Conservation (phyloP, 1,140 invertebrate genomes). For the Drosophila subpulchrella region DNA sequence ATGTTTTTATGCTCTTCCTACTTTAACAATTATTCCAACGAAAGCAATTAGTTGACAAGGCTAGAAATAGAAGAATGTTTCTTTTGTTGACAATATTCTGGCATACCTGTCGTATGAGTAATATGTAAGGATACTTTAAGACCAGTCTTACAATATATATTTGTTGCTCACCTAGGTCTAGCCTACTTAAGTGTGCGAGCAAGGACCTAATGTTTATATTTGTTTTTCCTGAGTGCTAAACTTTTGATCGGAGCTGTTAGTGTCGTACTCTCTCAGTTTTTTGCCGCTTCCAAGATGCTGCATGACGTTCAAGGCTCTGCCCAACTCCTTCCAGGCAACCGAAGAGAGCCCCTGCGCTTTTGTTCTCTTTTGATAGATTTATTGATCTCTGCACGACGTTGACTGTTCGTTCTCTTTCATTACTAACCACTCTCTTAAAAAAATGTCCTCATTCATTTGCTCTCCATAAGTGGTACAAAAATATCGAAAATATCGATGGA, state of each 20-base stretch:
- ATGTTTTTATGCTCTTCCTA: no score
- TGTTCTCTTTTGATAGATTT: conserved; percentile 7
- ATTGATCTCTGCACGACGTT: conserved; percentile 36
- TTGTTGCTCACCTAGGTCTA: no score
- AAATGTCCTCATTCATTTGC: neutral
- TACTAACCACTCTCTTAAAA: conserved; percentile 11
- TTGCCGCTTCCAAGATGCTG: conserved; percentile 20
- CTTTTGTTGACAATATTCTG: no score
- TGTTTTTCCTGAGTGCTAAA: neutral
- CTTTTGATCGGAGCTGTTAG: neutral
- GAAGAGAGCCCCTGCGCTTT: conserved; percentile 35
- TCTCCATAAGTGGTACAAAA: neutral
- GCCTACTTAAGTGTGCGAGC: no score
- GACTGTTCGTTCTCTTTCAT: conserved; percentile 21
- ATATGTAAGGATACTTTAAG: no score
- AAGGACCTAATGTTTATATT: no score
- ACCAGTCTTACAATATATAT: no score
- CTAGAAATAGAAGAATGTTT: no score
- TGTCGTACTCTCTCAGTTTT: neutral
- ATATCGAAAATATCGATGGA: neutral
- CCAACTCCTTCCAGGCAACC: conserved; percentile 31
- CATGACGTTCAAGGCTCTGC: conserved; percentile 36
- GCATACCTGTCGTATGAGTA: no score
- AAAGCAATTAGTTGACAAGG: no score
- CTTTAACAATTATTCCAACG: no score